Evolutionary conservation across 1,140 invertebrate genomes (phyloP).

Genomic region (Phymastichus coffea): DNA sequence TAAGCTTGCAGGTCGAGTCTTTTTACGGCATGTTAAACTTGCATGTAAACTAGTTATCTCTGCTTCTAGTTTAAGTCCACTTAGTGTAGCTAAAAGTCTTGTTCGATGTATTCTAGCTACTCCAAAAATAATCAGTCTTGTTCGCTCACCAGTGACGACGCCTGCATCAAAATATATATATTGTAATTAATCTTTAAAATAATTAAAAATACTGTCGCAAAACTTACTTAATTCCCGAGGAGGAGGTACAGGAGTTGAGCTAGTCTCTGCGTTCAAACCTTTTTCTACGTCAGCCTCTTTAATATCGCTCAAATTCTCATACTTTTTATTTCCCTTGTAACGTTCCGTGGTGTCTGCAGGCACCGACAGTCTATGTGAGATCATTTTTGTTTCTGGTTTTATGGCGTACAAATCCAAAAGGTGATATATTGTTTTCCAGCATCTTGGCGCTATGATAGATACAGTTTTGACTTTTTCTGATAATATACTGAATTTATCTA

Average conservation of each 20-base stretch:
- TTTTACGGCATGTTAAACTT: constrained; percentile 76
- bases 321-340: constrained; percentile 44
- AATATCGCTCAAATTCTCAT: constrained; percentile 43
- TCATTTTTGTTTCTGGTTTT: constrained; percentile 91
- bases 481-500: constrained; percentile 60
- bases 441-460: constrained; percentile 69
- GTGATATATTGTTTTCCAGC: constrained; percentile 94
- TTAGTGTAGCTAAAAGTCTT: constrained; percentile 83
- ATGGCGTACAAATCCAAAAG: constrained; percentile 90
- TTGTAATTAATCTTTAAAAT: background rate
- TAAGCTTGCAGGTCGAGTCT: constrained; percentile 67
- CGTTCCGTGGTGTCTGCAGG: constrained; percentile 48
- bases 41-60: constrained; percentile 84
- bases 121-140: constrained; percentile 76
- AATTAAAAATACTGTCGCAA: constrained; percentile 16
- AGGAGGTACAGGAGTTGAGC: constrained; percentile 57
- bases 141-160: constrained; percentile 56
- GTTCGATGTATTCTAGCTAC: constrained; percentile 87
- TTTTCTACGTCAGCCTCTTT: constrained; percentile 55
- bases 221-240: constrained; percentile 48
- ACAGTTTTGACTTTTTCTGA: constrained; percentile 55
- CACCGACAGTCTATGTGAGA: constrained; percentile 62
- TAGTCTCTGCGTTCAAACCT: constrained; percentile 47
- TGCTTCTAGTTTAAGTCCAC: constrained; percentile 89
- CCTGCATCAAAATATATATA: constrained; percentile 45